These are phyloP conservation scores for Therioaphis trifolii DNA, from an alignment of 2,888 invertebrate genomes.

Conservation along the genomic window DNA sequence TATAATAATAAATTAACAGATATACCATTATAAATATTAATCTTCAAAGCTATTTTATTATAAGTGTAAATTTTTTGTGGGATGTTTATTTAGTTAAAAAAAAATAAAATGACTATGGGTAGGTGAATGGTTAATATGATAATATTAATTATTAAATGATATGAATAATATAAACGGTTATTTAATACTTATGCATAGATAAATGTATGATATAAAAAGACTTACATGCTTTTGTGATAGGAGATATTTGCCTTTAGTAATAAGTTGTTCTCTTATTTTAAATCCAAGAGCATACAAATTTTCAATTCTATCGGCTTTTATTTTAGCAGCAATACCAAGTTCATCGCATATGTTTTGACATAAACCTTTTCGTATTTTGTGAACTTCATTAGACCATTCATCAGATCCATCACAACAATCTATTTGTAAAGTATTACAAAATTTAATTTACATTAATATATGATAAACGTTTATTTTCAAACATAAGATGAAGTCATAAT, in stretches of 20 bases:
- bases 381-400: constrained; percentile 79
- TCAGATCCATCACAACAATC: constrained; percentile 95
- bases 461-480: too few species aligned
- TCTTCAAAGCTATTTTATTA: neutral
- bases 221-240: constrained; percentile 76
- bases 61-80: too few species aligned
- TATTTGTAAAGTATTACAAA: constrained; percentile 66
- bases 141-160: too few species aligned
- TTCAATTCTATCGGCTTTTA: constrained; percentile 78
- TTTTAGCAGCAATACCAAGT: constrained; percentile 80
- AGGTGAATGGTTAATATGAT: too few species aligned
- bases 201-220: neutral
- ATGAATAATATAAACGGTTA: too few species aligned
- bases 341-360: constrained; percentile 86
- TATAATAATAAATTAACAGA: neutral
- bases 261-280: constrained; percentile 79
- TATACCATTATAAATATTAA: neutral
- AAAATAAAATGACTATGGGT: too few species aligned
- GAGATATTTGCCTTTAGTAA: constrained; percentile 79
- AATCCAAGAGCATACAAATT: constrained; percentile 84
- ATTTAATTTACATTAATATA: neutral
- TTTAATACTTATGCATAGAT: too few species aligned
- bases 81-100: too few species aligned
- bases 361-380: constrained; percentile 65
- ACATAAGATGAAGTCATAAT: too few species aligned